Conservation (phyloP, 1,140 invertebrate species). For the Drosophila bocki region DNA sequence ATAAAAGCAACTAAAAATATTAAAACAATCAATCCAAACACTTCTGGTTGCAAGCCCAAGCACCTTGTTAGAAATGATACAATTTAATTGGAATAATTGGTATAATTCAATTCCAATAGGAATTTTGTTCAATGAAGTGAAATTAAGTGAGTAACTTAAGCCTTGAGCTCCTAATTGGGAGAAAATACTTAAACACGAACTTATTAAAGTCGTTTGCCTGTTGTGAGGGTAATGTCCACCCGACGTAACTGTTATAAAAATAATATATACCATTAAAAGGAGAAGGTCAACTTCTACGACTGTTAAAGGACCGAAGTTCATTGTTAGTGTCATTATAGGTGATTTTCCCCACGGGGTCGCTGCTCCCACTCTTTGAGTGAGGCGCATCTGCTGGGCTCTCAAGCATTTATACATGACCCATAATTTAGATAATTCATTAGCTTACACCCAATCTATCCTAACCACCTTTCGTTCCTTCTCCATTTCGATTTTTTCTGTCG, state of each 20-base stretch:
- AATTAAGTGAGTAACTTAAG: neutral
- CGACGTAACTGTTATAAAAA: neutral
- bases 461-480: neutral
- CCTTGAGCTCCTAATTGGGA: neutral
- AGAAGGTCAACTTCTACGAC: conserved; percentile 20
- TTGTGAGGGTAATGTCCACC: neutral
- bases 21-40: neutral
- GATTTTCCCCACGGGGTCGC: neutral
- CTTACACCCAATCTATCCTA: neutral
- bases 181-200: neutral
- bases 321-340: conserved; percentile 26
- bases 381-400: conserved; percentile 31
- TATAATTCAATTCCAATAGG: neutral
- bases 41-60: neutral
- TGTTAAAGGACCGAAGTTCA: conserved; percentile 10
- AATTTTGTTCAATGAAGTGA: neutral
- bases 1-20: neutral
- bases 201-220: conserved; percentile 1
- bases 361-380: neutral
- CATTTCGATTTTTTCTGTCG: neutral
- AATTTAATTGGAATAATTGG: neutral
- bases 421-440: conserved; percentile 47
- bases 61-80: neutral
- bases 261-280: conserved; percentile 7
- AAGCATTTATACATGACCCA: conserved; percentile 44